Conservation (phyloP, 1,140 invertebrate genomes). For the Cyrtorhinus lividipennis region DNA sequence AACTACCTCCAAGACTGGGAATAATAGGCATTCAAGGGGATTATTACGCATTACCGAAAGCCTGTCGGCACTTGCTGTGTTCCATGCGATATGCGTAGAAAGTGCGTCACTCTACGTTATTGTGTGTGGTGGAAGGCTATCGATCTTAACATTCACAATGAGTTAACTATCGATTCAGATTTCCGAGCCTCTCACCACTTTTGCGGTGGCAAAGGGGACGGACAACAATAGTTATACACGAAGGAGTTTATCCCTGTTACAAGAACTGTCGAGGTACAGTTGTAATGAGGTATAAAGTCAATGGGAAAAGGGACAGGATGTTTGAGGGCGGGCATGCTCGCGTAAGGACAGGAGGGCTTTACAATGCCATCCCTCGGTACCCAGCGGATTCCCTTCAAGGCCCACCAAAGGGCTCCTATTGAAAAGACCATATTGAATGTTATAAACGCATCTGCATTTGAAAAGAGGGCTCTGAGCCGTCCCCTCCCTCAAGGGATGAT, state of each 20-base stretch:
- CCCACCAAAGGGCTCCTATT: not conserved
- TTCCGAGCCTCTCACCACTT: not conserved
- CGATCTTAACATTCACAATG: not conserved
- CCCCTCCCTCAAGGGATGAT: not conserved
- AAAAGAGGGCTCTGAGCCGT: not conserved
- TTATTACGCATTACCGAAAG: too few species aligned
- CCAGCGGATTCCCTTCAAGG: constrained; percentile 5
- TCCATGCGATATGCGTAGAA: too few species aligned
- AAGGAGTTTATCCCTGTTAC: not conserved
- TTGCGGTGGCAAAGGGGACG: not conserved
- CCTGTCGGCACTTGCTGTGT: too few species aligned
- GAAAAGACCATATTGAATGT: constrained; percentile 16
- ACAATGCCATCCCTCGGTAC: not conserved
- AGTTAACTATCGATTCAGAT: not conserved
- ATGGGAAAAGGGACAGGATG: constrained; percentile 1
- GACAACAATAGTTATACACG: not conserved
- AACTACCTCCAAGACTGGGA: too few species aligned
- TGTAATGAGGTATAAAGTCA: constrained; percentile 13
- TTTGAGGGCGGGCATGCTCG: not conserved
- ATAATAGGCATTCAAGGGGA: too few species aligned
- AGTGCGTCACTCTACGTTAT: too few species aligned
- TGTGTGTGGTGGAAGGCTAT: too few species aligned
- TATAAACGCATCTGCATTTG: constrained; percentile 17
- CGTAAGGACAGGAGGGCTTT: too few species aligned
- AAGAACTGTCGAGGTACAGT: not conserved